Evolutionary conservation across 92 coral and sea anemone genomes (phyloP).

Genomic region (Porites cylindrica): DNA sequence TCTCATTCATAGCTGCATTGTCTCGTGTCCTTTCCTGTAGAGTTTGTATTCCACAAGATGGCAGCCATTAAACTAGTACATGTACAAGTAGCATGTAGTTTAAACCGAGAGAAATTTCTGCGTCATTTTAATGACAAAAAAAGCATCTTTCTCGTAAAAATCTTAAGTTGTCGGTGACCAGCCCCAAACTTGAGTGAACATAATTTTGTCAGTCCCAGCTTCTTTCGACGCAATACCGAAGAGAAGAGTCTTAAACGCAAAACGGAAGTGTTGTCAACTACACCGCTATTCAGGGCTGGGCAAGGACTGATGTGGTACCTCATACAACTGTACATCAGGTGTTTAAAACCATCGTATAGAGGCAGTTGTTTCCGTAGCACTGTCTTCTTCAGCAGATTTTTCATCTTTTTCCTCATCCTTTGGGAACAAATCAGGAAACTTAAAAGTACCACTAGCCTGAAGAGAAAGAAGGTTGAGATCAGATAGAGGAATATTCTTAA

Average conservation of each 20-base stretch:
- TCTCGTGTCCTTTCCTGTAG: too few species aligned
- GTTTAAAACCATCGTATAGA: slow-evolving; percentile 37
- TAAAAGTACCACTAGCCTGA: slow-evolving; percentile 86
- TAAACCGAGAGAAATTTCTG: not conserved
- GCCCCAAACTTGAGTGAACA: slow-evolving; percentile 18
- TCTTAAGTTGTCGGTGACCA: not conserved
- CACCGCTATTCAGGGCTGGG: slow-evolving; percentile 36
- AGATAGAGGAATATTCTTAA: not conserved
- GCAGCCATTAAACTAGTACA: not conserved
- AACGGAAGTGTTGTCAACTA: not conserved
- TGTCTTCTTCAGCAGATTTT: slow-evolving; percentile 9
- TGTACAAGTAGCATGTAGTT: not conserved
- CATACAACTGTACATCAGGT: not conserved
- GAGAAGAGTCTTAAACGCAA: not conserved
- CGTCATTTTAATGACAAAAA: too few species aligned
- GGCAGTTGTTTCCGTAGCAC: not conserved
- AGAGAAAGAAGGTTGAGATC: not conserved
- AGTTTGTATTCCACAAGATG: too few species aligned
- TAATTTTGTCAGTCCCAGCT: not conserved
- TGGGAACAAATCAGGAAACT: slow-evolving; percentile 92
- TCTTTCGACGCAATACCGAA: not conserved
- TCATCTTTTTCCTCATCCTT: slow-evolving; percentile 64
- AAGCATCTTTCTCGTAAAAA: not conserved
- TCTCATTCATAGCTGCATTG: too few species aligned
- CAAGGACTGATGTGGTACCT: slow-evolving; percentile 26